These are phyloP conservation scores for Monomorium pharaonis DNA, from an alignment of 1,140 invertebrate species.

Conservation along the genomic window DNA sequence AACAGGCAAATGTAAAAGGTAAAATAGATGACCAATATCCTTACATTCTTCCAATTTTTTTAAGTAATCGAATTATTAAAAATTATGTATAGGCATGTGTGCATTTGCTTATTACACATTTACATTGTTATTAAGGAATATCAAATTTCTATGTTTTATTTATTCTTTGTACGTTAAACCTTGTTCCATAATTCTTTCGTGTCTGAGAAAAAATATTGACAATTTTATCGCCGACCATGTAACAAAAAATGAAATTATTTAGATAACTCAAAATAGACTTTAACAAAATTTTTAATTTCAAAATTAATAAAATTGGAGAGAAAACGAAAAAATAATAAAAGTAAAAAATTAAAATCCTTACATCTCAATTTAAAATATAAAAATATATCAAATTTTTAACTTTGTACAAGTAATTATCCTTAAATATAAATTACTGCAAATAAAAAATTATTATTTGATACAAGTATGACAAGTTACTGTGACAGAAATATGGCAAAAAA, in stretches of 20 bases:
- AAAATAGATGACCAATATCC: not conserved
- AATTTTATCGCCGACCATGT: not conserved
- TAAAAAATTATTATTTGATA: not conserved
- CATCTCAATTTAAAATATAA: not conserved
- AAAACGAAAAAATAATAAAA: too few species aligned
- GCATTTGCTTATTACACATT: not conserved
- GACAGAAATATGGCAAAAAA: not conserved
- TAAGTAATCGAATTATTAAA: not conserved
- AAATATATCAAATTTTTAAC: not conserved
- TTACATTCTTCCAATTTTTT: not conserved
- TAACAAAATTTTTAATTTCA: not conserved
- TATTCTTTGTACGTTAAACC: not conserved
- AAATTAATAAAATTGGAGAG: not conserved
- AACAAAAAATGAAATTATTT: not conserved
- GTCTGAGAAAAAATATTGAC: not conserved
- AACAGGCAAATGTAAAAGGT: not conserved
- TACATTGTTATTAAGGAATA: not conserved
- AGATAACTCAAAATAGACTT: not conserved
- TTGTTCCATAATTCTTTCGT: not conserved
- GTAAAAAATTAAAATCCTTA: too few species aligned
- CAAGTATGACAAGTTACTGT: not conserved
- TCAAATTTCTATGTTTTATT: not conserved
- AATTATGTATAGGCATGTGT: not conserved
- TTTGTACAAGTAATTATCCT: not conserved
- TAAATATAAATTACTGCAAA: too few species aligned